Evolutionary conservation across 2,113 vertebrate genomes (phyloP).

Genomic region (Calidris pygmaea): DNA sequence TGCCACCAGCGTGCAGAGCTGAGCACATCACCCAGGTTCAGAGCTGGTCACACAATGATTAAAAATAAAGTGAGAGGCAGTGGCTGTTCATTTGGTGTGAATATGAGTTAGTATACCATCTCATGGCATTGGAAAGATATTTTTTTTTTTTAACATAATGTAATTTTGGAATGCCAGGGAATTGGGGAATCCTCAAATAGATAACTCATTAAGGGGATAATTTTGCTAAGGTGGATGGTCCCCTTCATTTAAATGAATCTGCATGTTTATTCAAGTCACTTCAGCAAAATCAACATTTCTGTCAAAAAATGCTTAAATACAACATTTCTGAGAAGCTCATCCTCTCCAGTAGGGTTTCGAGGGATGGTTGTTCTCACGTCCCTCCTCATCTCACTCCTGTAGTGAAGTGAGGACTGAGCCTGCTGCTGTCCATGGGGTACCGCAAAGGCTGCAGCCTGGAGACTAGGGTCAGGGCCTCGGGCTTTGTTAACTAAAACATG

Average conservation of each 20-base stretch:
- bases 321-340: background rate
- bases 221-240: background rate
- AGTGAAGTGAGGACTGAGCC: background rate
- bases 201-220: background rate
- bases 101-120: background rate
- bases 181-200: background rate
- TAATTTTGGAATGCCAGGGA: background rate
- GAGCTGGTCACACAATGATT: too few species aligned
- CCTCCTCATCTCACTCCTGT: background rate
- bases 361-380: background rate
- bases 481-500: background rate
- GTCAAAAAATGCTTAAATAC: background rate
- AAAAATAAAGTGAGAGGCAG: background rate
- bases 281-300: background rate
- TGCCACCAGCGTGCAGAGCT: background rate
- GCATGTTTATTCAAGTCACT: background rate
- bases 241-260: background rate
- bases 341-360: background rate
- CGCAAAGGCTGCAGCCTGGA: background rate
- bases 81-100: background rate
- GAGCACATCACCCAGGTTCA: rapidly evolving
- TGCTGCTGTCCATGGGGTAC: background rate
- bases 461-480: background rate
- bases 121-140: background rate
- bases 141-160: rapidly evolving